Percentiles rank a stretch among this genome's conserved stretches.
Conservation (phyloP, 1,140 invertebrate genomes). For the Steinernema khuongi region DNA sequence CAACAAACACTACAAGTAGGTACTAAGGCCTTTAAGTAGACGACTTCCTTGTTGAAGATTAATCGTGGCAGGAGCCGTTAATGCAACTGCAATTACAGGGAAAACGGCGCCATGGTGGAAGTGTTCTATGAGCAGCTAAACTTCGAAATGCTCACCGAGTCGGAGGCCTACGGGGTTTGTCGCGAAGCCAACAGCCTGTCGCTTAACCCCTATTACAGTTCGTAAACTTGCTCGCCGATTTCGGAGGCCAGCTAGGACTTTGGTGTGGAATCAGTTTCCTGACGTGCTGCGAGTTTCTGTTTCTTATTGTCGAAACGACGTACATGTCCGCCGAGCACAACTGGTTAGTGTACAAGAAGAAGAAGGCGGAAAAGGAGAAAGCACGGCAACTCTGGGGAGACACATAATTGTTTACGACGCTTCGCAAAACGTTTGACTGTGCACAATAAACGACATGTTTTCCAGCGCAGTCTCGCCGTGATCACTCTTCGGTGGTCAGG, state of each 20-base stretch:
- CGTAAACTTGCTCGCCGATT: constrained; percentile 53
- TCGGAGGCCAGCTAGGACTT: constrained; percentile 43
- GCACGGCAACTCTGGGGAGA: not conserved
- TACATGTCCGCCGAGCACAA: constrained; percentile 47
- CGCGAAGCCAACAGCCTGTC: not conserved
- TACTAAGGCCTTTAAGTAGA: not conserved
- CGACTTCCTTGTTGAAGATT: not conserved
- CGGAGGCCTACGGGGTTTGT: constrained; percentile 50
- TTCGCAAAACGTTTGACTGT: too few species aligned
- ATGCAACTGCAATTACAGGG: constrained; percentile 32
- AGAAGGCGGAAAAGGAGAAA: not conserved
- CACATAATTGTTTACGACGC: not conserved
- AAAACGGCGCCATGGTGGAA: constrained; percentile 51
- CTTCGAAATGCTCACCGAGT: constrained; percentile 47
- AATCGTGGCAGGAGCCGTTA: not conserved
- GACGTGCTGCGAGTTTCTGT: constrained; percentile 48
- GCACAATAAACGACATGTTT: too few species aligned
- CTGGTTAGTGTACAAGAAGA: constrained; percentile 21
- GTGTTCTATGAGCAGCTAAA: constrained; percentile 52
- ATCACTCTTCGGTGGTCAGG: not conserved
- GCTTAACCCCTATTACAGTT: constrained; percentile 32
- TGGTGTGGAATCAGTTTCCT: constrained; percentile 45
- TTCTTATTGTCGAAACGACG: constrained; percentile 49
- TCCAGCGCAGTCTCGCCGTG: not conserved
- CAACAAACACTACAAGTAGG: constrained; percentile 29